Percentiles rank a stretch among this genome's conserved stretches.
These are phyloP conservation scores for Rhyacophila evoluta DNA, from an alignment of 2,888 invertebrate genomes.

Conservation along the genomic window DNA sequence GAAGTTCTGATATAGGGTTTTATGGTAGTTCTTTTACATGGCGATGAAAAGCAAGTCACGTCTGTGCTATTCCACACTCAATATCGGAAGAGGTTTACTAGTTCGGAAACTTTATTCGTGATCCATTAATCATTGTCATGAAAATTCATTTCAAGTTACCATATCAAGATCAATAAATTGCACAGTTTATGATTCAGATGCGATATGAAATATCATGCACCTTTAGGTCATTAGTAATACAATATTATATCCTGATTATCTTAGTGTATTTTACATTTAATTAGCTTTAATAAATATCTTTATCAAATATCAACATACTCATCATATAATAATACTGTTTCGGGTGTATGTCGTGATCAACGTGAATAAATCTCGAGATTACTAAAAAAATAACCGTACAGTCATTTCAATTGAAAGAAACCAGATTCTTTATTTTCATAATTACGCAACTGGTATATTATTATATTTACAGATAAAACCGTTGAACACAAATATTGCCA, in stretches of 20 bases:
- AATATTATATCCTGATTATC: no score
- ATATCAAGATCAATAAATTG: neutral
- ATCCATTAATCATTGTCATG: conserved; percentile 10
- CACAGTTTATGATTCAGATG: neutral
- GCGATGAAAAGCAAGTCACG: conserved; percentile 20
- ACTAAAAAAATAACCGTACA: no score
- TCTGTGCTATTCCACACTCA: conserved; percentile 9
- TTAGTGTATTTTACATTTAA: no score
- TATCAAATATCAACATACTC: neutral
- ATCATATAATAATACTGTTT: no score
- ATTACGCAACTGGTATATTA: no score
- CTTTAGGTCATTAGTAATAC: neutral
- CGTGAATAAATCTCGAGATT: no score
- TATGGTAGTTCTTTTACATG: neutral
- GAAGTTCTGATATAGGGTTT: neutral
- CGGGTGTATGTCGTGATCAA: no score
- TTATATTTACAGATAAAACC: no score
- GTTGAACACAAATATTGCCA: no score
- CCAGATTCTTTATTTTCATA: no score
- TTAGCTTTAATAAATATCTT: neutral
- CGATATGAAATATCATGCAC: neutral
- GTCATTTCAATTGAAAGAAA: no score
- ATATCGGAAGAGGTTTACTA: conserved; percentile 12
- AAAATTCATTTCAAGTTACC: neutral
- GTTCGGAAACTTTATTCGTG: neutral